Evolutionary conservation across 1,140 invertebrate species (phyloP), one percentile per base, ranked within the genome.

Genomic region (Atta cephalotes): DNA sequence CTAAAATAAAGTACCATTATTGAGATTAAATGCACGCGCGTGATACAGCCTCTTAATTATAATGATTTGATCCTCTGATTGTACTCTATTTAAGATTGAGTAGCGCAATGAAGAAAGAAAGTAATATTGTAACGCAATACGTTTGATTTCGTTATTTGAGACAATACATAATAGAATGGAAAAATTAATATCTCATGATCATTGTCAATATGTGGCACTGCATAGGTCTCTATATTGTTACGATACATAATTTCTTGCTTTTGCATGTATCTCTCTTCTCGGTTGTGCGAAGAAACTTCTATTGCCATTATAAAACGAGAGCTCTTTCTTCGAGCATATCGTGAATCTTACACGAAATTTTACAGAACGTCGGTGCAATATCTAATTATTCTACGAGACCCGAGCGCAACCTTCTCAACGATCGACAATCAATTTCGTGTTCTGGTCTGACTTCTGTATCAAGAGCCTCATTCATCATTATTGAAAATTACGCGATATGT

Each of bases 381-480:
- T 51, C 18, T 39, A 21, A 63, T 74, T 51, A 49, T 63, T 62
- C 39, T 16, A 53, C 70, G 51, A 60, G 71, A 68, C 72, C 25
- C 58, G 49, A n/a, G 4, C 7, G 7, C 51, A 31, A 39, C 49
- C 25, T 60, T 84, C 21, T 63, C 80, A 71, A 88, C 81, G 60
- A 56, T 87, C 79, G 88, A 90, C 89, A 87, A 90, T 90, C 88
- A 90, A 58, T 85, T 70, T 84, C 21, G 88, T 90, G 89, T 89
- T 87, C 89, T 60, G 18, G 21, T 31, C 58, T 58, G 14, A 51
- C 53, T 87, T 53, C 25, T 14, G n/a, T 39, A 68, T 39, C 45
- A 60, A 53, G 45, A 82, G 49, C 21, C 16, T 71, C 65, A 49
- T 87, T 45, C 56, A 16, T 39, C 68, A 14, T 72, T 53, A 56